Evolutionary conservation across 2,797 vertebrate genomes (phyloP).

Genomic region (Spinus olivaceus): DNA sequence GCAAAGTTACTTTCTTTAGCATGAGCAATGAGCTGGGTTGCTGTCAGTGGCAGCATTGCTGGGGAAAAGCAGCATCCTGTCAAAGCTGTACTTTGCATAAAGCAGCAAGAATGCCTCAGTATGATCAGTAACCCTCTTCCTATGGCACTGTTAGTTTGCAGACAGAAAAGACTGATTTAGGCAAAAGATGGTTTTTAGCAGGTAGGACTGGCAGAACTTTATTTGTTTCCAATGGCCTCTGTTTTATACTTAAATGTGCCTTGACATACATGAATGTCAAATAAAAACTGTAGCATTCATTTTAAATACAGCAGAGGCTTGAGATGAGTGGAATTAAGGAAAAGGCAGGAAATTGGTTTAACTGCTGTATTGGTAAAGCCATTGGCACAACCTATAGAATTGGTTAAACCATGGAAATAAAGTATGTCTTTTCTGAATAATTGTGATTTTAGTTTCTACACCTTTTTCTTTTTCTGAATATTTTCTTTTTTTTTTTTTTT

Average conservation of each 20-base stretch:
- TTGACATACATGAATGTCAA: not conserved
- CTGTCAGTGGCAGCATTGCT: not conserved
- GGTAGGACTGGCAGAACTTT: not conserved
- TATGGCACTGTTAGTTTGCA: not conserved
- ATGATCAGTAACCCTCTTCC: not conserved
- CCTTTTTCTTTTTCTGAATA: not conserved
- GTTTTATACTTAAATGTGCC: not conserved
- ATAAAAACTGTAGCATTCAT: not conserved
- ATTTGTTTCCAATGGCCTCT: not conserved
- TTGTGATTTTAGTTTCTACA: not conserved
- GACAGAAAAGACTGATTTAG: not conserved
- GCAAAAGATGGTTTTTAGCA: not conserved
- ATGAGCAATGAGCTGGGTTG: not conserved
- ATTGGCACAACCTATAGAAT: not conserved
- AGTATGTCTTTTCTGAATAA: not conserved
- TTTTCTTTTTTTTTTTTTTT: not conserved
- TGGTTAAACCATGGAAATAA: not conserved
- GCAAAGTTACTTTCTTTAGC: not conserved
- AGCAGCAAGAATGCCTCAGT: not conserved
- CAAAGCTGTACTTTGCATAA: not conserved
- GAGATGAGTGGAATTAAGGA: not conserved
- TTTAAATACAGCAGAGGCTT: not conserved
- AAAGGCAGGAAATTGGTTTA: not conserved
- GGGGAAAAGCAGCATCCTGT: not conserved
- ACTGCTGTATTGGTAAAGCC: not conserved